Conservation (phyloP, 2,113 vertebrate genomes). For the Phalacrocorax carbo region DNA sequence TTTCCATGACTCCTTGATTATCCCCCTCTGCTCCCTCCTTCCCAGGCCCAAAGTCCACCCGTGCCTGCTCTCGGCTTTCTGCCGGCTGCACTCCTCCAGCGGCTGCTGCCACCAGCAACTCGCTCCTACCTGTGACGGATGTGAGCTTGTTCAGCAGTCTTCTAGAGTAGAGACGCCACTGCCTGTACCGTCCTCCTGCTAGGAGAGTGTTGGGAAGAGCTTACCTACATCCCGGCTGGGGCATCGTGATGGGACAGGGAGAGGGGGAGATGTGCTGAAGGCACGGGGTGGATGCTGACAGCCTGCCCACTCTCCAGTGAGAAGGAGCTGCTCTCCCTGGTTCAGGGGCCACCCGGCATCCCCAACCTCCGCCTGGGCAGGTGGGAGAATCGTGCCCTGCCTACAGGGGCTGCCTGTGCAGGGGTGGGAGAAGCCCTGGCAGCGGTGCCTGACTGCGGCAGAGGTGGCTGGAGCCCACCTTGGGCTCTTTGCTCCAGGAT, state of each 20-base stretch:
- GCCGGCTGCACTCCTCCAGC: rapidly evolving
- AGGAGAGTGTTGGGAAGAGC: neutral
- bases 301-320: neutral
- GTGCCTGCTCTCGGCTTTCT: neutral
- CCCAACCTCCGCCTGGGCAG: rapidly evolving
- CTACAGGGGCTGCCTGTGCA: too few species aligned
- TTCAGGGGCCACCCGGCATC: rapidly evolving
- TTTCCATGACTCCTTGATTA: rapidly evolving
- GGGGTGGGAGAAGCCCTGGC: neutral
- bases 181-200: neutral
- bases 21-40: neutral
- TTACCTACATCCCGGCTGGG: neutral
- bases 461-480: neutral
- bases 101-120: rapidly evolving
- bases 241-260: neutral
- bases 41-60: rapidly evolving
- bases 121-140: rapidly evolving
- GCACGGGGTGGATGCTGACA: too few species aligned
- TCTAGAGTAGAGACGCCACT: neutral
- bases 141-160: neutral
- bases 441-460: neutral
- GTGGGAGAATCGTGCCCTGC: neutral
- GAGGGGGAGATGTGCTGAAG: neutral
- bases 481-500: neutral
- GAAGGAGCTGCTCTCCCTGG: neutral